Evolutionary conservation across 2,113 vertebrate species (phyloP).

Genomic region (Vidua macroura): DNA sequence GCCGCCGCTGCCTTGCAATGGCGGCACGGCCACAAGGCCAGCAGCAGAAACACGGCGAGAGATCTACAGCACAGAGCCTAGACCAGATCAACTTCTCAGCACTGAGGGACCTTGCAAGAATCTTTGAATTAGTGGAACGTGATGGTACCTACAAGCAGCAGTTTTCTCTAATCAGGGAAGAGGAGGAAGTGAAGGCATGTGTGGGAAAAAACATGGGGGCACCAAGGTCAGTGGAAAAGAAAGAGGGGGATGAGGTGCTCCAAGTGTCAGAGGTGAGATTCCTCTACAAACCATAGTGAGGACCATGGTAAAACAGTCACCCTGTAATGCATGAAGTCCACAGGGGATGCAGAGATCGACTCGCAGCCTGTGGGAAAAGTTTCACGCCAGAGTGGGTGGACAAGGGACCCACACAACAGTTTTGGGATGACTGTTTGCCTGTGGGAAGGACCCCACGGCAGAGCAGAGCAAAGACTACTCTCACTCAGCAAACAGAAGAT

Average conservation of each 20-base stretch:
- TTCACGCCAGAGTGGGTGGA: accelerated
- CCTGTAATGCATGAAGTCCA: background rate
- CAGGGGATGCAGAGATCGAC: background rate
- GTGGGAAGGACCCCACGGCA: background rate
- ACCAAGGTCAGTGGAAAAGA: background rate
- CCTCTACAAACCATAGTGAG: background rate
- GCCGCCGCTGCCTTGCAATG: no score
- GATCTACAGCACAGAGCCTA: background rate
- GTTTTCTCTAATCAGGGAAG: background rate
- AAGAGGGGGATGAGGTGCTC: background rate
- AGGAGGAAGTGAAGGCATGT: background rate
- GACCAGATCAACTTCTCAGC: background rate
- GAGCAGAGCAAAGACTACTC: background rate
- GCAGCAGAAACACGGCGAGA: background rate
- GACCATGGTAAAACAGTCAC: background rate
- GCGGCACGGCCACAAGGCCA: no score
- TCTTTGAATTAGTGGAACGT: background rate
- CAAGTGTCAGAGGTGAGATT: background rate
- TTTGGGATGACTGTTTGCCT: background rate
- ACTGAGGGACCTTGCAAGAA: background rate
- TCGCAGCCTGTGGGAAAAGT: background rate
- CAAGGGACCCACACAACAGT: background rate
- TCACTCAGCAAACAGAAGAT: background rate
- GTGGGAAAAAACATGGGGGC: background rate
- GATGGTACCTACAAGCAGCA: background rate